Evolutionary conservation across 2,113 vertebrate genomes (phyloP).

Genomic region (Azemiops feae): DNA sequence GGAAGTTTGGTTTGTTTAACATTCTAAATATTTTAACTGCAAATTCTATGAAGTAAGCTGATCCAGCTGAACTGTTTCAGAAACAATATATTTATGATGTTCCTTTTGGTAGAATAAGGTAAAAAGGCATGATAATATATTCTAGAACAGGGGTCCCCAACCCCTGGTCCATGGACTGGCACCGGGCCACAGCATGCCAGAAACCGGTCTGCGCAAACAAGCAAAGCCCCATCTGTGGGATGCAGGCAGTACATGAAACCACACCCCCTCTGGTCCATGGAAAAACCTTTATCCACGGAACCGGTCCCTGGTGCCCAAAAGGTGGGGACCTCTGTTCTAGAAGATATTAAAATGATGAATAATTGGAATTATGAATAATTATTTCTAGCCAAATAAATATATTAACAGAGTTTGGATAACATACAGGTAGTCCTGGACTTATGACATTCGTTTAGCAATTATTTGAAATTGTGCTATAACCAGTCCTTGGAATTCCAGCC

Average conservation of each 20-base stretch:
- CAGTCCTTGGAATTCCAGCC: background rate
- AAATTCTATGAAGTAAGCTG: background rate
- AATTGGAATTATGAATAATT: background rate
- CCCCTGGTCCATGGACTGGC: no score
- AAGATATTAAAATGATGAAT: background rate
- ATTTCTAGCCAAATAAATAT: background rate
- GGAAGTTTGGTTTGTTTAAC: background rate
- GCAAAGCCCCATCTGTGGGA: no score
- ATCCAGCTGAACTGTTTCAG: background rate
- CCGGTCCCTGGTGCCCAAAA: no score
- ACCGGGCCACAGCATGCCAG: no score
- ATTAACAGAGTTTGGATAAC: background rate
- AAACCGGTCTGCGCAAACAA: no score
- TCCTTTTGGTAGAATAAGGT: background rate
- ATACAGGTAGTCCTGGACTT: background rate
- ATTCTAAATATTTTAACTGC: background rate
- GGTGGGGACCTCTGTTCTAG: background rate
- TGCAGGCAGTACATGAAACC: no score
- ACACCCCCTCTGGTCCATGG: no score
- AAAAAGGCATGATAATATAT: background rate
- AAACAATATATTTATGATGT: background rate
- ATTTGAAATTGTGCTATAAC: background rate
- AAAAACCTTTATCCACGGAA: no score
- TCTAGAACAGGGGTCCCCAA: no score
- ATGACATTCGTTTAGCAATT: background rate